Evolutionary conservation across 2,888 invertebrate genomes (phyloP), one percentile per base, ranked within the genome.

Genomic region (Prosapia bicincta): DNA sequence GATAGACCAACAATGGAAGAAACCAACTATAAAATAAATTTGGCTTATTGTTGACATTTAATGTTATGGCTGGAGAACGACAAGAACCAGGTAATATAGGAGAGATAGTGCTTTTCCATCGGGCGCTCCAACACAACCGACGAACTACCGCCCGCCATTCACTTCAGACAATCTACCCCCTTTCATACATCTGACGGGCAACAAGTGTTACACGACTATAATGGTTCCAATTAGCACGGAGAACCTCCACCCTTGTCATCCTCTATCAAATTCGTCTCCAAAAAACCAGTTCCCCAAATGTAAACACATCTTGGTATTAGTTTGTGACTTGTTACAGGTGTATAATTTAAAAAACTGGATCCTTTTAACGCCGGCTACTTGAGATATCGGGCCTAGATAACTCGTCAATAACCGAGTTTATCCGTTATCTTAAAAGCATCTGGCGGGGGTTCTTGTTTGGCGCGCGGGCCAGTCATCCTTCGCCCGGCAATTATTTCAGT

Each of bases 381-480:
- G 54, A 54, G 54, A 54, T 54, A 54, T 54, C 54, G 20, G 3
- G 5, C 20, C 2, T 1, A 54, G 54, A 54, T 54, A 54, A 54
- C 54, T 10, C 20, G 54, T 54, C 54, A 54, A 54, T n/a, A 54
- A n/a, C 54, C 13, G n/a, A 54, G 20, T 54, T 54, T 54, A 20
- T 54, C 54, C n/a, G 54, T 54, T 54, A 54, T 54, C 54, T 54
- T 54, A 54, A 54, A 54, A 54, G 54, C 54, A 54, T 54, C 54
- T n/a, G 54, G n/a, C 54, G 54, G 54, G 54, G 30, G 54, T 54
- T 20, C 54, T 54, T 54, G 54, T 54, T 54, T 54, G 54, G 38
- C 54, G 5, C 3, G 10, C 10, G 10, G n/a, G 54, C 54, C 20
- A 54, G 54, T 54, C 54, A 54, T n/a, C 54, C 54, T 54, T 20